Percentiles rank a stretch among this genome's conserved stretches.
These are phyloP conservation scores for Caenorhabditis angaria DNA, from an alignment of 2,888 invertebrate species.

Conservation along the genomic window DNA sequence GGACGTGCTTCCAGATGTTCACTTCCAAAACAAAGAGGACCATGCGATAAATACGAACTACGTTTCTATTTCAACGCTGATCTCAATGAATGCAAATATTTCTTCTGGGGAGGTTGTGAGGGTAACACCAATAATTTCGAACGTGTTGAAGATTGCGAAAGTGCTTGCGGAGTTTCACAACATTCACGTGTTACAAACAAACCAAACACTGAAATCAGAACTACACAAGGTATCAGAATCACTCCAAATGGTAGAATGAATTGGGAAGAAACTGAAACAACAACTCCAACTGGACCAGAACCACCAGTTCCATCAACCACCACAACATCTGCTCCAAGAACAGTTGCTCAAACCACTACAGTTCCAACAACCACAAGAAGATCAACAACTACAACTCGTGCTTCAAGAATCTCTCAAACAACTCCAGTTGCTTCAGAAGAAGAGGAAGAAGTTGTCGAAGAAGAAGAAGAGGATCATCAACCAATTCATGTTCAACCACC, in stretches of 20 bases:
- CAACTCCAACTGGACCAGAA: slow-evolving; percentile 24
- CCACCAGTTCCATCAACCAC: slow-evolving; percentile 7
- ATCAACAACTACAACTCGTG: slow-evolving; percentile 23
- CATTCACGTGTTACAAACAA: slow-evolving; percentile 24
- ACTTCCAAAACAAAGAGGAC: slow-evolving; percentile 71
- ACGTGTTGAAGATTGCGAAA: slow-evolving; percentile 47
- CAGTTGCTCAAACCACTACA: slow-evolving; percentile 12
- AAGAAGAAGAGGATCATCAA: slow-evolving; percentile 18
- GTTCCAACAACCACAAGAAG: slow-evolving; percentile 25
- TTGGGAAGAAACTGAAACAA: slow-evolving; percentile 21
- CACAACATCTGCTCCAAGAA: background rate
- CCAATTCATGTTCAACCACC: slow-evolving; percentile 34
- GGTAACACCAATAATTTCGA: slow-evolving; percentile 71
- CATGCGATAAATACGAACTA: slow-evolving; percentile 72
- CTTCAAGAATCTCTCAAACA: slow-evolving; percentile 12
- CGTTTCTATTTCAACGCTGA: slow-evolving; percentile 64
- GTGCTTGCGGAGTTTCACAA: slow-evolving; percentile 39
- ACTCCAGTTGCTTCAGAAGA: background rate
- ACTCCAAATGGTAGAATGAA: slow-evolving; percentile 36
- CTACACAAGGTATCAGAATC: slow-evolving; percentile 48
- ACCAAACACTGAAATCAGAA: slow-evolving; percentile 37
- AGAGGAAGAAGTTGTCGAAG: slow-evolving; percentile 27
- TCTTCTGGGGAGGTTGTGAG: slow-evolving; percentile 72
- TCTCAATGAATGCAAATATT: slow-evolving; percentile 70
- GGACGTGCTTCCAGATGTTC: slow-evolving; percentile 45